These are phyloP conservation scores for Corella eumyota DNA, from an alignment of 23 tunicate species.

Conservation along the genomic window DNA sequence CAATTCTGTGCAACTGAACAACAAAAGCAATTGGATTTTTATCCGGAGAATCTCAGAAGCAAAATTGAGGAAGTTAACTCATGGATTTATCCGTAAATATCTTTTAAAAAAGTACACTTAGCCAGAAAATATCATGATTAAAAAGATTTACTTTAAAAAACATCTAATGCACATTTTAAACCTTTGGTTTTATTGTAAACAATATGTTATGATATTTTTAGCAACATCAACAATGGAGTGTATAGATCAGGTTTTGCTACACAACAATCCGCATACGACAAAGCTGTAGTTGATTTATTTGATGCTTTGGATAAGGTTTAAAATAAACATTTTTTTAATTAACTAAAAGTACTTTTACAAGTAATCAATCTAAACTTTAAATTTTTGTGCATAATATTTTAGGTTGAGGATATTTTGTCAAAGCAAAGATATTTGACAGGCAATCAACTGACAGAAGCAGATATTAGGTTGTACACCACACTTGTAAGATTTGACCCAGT, in stretches of 20 bases:
- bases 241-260: conserved; percentile 76
- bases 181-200: too few species aligned
- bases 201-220: too few species aligned
- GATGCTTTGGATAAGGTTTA: conserved; percentile 50
- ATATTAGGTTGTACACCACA: conserved; percentile 67
- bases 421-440: conserved; percentile 72
- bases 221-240: conserved; percentile 78
- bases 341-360: neutral
- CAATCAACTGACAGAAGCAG: conserved; percentile 68
- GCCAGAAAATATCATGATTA: neutral
- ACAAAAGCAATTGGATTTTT: conserved; percentile 48
- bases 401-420: conserved; percentile 58
- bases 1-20: conserved; percentile 44
- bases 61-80: conserved; percentile 65
- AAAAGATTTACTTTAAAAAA: too few species aligned
- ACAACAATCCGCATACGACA: conserved; percentile 65
- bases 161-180: too few species aligned
- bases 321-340: neutral
- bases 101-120: neutral
- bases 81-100: conserved; percentile 76
- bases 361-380: neutral
- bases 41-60: conserved; percentile 28
- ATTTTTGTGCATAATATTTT: neutral
- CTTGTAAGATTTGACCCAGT: conserved; percentile 78
- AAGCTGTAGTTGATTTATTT: conserved; percentile 55